phyloP scores from a whole-genome alignment of 2,797 vertebrate genomes.

The Ptychobarbus kaznakovi region DNA sequence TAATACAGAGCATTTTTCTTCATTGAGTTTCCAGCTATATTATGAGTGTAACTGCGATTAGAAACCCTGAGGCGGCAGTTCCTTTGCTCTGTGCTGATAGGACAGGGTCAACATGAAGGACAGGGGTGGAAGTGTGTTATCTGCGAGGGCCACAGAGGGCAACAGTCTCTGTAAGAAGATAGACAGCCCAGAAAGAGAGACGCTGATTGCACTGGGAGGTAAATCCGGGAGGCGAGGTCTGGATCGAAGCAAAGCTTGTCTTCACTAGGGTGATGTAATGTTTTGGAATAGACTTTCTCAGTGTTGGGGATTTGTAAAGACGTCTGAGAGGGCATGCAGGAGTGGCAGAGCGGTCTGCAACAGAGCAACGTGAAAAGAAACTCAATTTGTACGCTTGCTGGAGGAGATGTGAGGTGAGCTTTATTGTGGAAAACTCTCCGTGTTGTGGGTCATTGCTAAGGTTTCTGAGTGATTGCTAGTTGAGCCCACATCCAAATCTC shows the following conservation, averaged over 20 bases:
- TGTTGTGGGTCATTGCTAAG: not conserved
- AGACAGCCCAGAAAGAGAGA: slow-evolving; percentile 54
- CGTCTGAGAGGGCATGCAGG: slow-evolving; percentile 35
- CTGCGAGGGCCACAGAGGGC: slow-evolving; percentile 27
- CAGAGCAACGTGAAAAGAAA: slow-evolving; percentile 11
- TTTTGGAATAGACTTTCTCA: slow-evolving; percentile 47
- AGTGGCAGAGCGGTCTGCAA: slow-evolving; percentile 20
- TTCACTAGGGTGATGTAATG: slow-evolving; percentile 65
- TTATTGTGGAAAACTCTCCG: not conserved
- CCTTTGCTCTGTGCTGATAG: slow-evolving; percentile 32
- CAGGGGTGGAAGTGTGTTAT: slow-evolving; percentile 52
- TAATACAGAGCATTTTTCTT: not conserved
- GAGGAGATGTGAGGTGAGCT: not conserved
- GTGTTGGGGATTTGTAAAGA: slow-evolving; percentile 22
- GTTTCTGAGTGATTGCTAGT: not conserved
- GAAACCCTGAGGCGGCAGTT: slow-evolving; percentile 11
- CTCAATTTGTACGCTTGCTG: not conserved
- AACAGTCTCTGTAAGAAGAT: slow-evolving; percentile 67
- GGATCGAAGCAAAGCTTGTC: slow-evolving; percentile 45
- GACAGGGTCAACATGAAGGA: slow-evolving; percentile 25
- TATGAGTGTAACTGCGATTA: not conserved
- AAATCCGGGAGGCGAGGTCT: slow-evolving; percentile 59
- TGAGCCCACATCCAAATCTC: not conserved
- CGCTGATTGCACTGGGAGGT: slow-evolving; percentile 59
- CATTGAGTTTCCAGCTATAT: not conserved